Conservation (phyloP, 2,113 vertebrate species). For the Pachyramphus minor region DNA sequence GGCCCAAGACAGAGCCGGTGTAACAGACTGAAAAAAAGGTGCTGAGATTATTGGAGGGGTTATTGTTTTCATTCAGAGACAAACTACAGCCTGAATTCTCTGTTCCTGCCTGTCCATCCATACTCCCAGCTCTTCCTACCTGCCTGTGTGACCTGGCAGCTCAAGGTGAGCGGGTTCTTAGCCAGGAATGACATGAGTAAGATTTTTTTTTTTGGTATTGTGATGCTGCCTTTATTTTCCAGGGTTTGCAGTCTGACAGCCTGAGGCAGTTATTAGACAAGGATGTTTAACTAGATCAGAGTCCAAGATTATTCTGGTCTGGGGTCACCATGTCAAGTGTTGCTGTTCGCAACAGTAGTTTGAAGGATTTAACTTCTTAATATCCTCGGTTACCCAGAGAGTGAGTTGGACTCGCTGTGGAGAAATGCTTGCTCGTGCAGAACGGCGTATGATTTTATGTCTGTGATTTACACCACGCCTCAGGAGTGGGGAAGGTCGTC, state of each 20-base stretch:
- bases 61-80: not conserved
- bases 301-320: constrained; percentile 34
- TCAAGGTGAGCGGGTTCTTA: not conserved
- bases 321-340: constrained; percentile 62
- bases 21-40: not conserved
- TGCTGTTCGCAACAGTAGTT: constrained; percentile 43
- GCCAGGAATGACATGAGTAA: not conserved
- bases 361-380: constrained; percentile 55
- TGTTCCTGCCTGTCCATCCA: fast-evolving
- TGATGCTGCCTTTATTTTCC: constrained; percentile 1
- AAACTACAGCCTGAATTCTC: not conserved
- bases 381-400: constrained; percentile 11
- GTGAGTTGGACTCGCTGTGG: not conserved
- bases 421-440: not conserved
- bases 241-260: not conserved
- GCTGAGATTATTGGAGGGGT: not conserved
- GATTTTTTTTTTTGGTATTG: not conserved
- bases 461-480: not conserved
- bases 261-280: constrained; percentile 36
- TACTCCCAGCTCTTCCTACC: not conserved
- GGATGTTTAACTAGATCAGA: constrained; percentile 59
- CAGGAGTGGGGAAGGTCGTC: not conserved
- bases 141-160: not conserved
- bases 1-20: not conserved
- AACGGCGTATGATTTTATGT: not conserved